A percentile compares a stretch with the other conserved stretches of the same genome.
Conservation (phyloP, 2,113 vertebrate genomes). For the Nematolebias whitei region DNA sequence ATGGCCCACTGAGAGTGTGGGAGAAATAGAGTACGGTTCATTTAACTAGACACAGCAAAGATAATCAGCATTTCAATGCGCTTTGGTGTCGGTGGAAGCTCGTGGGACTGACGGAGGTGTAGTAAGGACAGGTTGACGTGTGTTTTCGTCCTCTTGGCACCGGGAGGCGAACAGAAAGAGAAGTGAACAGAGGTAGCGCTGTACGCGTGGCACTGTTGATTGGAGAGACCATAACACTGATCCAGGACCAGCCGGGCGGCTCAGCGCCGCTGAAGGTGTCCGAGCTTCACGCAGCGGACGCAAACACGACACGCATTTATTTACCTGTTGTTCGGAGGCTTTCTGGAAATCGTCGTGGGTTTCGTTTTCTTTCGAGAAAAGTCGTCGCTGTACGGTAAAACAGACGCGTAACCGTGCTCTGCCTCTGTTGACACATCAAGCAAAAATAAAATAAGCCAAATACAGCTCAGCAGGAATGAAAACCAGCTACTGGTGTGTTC, state of each 20-base stretch:
- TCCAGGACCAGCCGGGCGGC: slow-evolving; percentile 73
- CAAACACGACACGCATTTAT: slow-evolving; percentile 26
- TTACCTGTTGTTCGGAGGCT: slow-evolving; percentile 95
- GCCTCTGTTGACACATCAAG: slow-evolving; percentile 88
- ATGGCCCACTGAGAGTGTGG: background rate
- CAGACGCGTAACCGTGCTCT: slow-evolving; percentile 97
- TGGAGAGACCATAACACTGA: slow-evolving; percentile 82
- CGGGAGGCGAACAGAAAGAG: background rate
- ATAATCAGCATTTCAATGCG: background rate
- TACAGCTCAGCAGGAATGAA: too few species aligned
- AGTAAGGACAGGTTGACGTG: slow-evolving; percentile 27
- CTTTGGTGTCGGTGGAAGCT: slow-evolving; percentile 8
- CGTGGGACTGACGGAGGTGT: background rate
- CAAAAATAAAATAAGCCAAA: slow-evolving; percentile 26
- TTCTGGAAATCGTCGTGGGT: slow-evolving; percentile 89
- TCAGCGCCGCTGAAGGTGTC: too few species aligned
- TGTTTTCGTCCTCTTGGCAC: background rate
- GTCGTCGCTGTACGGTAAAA: slow-evolving; percentile 93
- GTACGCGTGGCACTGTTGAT: slow-evolving; percentile 96
- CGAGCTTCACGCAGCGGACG: slow-evolving; percentile 1
- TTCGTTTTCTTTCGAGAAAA: slow-evolving; percentile 96
- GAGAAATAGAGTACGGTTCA: slow-evolving; percentile 1
- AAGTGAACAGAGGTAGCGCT: slow-evolving; percentile 78
- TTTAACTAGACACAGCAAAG: slow-evolving; percentile 18
- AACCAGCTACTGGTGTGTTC: too few species aligned